Base-by-base conservation (phyloP, 2,888 invertebrate species). In the Xestia xanthographa region DNA sequence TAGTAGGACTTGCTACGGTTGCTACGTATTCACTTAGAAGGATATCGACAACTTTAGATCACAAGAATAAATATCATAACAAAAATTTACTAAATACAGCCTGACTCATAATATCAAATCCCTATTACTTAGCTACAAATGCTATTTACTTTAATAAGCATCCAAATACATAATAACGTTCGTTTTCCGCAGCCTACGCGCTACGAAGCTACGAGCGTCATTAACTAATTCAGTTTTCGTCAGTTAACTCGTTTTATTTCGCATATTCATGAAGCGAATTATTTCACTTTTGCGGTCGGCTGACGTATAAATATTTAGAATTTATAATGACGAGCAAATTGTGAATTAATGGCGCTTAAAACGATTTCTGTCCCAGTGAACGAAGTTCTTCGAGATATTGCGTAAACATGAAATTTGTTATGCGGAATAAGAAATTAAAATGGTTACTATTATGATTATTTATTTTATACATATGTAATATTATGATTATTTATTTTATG, bases 251-350 rank as follows among this genome's bases (percentile, higher is more conserved):
- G 58, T 72, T 81, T 80, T 60, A 20, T 53, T 11, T 66, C 65
- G 86, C 83, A 83, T 86, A 83, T 83, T 83, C 83, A 83, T 86
- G 73, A 82, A 85, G 29, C 71, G 53, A 71, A 77, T 86, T 86
- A 77, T 86, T 83, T 71, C 78, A 77, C 73, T 73, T 82, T 86
- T 83, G 83, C 71, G 86, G 83, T 77, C 56, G 56, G 34, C 29
- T 72, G 71, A 72, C 62, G 66, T 77, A 56, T 74, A 69, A 85
- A 85, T 77, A 83, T 82, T 83, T 74, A 72, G 56, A 83, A 70
- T 82, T 77, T 69, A 66, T 85, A 74, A 86, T 73, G 66, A 85
- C 68, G 71, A 66, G 17, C 34, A 75, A 85, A 85, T 68, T 80
- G 70, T 68, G 22, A 68, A 66, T 82, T 58, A 66, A 81, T 73